These are phyloP conservation scores for Odontocerum albicorne DNA, from an alignment of 2,888 invertebrate species.

Conservation along the genomic window DNA sequence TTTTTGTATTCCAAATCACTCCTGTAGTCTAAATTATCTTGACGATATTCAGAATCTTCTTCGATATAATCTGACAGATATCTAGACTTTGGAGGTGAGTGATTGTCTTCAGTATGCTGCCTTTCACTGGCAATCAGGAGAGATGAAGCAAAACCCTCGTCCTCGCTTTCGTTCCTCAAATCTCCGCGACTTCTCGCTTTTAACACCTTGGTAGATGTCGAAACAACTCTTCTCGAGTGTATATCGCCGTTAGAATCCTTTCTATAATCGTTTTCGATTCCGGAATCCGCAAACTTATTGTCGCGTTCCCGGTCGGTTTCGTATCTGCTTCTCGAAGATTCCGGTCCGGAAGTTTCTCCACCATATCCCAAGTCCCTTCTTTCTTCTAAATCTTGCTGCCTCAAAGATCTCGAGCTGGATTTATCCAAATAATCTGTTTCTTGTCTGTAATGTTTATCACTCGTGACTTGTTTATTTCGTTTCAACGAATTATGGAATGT, in stretches of 20 bases:
- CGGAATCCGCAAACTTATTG: conserved; percentile 72
- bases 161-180: conserved; percentile 63
- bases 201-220: conserved; percentile 16
- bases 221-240: conserved; percentile 43
- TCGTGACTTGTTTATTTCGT: conserved; percentile 58
- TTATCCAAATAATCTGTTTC: conserved; percentile 31
- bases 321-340: conserved; percentile 49
- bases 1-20: conserved; percentile 50
- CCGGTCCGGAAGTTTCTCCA: conserved; percentile 49
- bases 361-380: conserved; percentile 57
- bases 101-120: conserved; percentile 69
- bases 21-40: conserved; percentile 42
- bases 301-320: conserved; percentile 57
- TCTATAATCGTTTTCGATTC: conserved; percentile 79
- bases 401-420: conserved; percentile 43
- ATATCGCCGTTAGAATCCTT: conserved; percentile 68
- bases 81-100: conserved; percentile 40
- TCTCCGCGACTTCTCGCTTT: conserved; percentile 41
- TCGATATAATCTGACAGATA: conserved; percentile 43
- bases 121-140: conserved; percentile 73
- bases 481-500: conserved; percentile 64
- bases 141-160: conserved; percentile 70
- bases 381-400: conserved; percentile 47
- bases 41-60: conserved; percentile 49
- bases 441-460: conserved; percentile 28